These are phyloP conservation scores for Tauraco erythrolophus DNA, from an alignment of 2,113 vertebrate genomes.

Conservation along the genomic window DNA sequence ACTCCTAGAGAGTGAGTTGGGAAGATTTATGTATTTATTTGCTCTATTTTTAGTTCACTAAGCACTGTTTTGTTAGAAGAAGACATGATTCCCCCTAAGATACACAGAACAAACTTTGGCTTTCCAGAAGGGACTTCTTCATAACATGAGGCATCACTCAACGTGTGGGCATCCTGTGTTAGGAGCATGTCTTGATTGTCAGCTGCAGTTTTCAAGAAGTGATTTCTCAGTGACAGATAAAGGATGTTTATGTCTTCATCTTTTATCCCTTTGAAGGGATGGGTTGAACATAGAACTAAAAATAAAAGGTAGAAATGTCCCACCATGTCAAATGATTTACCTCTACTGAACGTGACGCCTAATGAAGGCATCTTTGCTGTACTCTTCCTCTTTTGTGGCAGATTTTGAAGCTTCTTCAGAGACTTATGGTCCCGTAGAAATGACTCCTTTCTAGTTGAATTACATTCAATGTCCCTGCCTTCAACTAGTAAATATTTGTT, in stretches of 20 bases:
- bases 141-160: neutral
- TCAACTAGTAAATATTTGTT: neutral
- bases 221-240: neutral
- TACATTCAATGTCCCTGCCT: neutral
- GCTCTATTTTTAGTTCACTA: neutral
- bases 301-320: neutral
- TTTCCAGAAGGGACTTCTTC: neutral
- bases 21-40: neutral
- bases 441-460: neutral
- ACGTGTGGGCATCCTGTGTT: accelerated
- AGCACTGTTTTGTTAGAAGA: neutral
- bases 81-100: neutral
- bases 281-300: neutral
- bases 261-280: neutral
- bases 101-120: accelerated
- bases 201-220: neutral
- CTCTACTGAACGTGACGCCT: accelerated
- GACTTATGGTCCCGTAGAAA: neutral
- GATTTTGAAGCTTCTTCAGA: neutral
- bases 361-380: neutral
- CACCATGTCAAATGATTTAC: neutral
- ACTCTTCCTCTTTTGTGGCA: neutral
- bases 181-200: neutral
- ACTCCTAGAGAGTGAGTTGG: accelerated
- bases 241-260: neutral